A percentile compares a stretch with the other conserved stretches of the same genome.
phyloP scores from a whole-genome alignment of 1,140 invertebrate genomes.

The Euura lappo region DNA sequence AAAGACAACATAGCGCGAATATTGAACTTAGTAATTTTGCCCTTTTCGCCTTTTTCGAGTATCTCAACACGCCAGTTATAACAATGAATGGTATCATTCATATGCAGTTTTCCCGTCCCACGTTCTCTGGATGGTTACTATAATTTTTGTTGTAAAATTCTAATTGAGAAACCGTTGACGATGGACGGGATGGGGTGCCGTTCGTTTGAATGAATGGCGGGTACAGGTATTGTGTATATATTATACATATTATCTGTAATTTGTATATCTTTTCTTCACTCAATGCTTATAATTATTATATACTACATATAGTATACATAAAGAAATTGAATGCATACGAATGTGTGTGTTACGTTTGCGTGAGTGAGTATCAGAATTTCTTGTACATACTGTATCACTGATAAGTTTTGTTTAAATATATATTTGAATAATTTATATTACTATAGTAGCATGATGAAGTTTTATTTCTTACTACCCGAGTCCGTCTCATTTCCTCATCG shows the following conservation, averaged over 20 bases:
- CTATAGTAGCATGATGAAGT: constrained; percentile 30
- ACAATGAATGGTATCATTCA: not conserved
- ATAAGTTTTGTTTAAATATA: constrained; percentile 56
- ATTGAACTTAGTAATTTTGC: not conserved
- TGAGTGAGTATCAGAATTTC: constrained; percentile 44
- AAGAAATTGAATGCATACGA: too few species aligned
- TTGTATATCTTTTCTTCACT: too few species aligned
- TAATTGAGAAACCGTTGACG: too few species aligned
- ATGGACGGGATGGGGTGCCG: too few species aligned
- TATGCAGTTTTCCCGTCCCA: not conserved
- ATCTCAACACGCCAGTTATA: not conserved
- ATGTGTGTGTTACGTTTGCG: not conserved
- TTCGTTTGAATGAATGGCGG: too few species aligned
- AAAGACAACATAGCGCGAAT: not conserved
- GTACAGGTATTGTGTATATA: too few species aligned
- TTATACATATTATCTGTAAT: too few species aligned
- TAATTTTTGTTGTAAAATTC: too few species aligned
- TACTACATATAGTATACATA: too few species aligned
- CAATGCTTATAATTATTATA: too few species aligned
- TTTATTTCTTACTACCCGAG: not conserved
- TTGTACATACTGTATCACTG: constrained; percentile 56
- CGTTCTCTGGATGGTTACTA: not conserved
- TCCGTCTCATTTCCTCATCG: too few species aligned
- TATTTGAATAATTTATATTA: constrained; percentile 58
- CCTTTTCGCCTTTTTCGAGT: not conserved